Evolutionary conservation across 2,797 vertebrate genomes (phyloP), one percentile per base, ranked within the genome.

Genomic region (Toxotes lorentzi): DNA sequence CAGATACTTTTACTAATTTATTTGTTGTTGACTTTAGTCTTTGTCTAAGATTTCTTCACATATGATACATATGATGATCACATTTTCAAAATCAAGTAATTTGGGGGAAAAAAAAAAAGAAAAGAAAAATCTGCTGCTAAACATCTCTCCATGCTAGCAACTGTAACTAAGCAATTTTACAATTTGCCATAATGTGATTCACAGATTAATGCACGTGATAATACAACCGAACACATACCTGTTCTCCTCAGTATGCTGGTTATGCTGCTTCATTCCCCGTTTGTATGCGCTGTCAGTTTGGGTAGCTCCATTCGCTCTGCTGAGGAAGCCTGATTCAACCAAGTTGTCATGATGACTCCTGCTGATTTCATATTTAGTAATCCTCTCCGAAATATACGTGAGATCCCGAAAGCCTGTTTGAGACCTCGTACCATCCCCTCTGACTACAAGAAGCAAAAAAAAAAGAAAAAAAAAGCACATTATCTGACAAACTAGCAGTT

Each of bases 261-360:
- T 43, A 24, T 14, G 10, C 53, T 69, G 53, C 53, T 45, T 51
- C 43, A 4, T 13, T 30, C 11, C 21, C 27, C 27, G 53, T 56
- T 68, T 56, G 64, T 54, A 43, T 54, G 38, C 7, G 53, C 51
- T 57, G 53, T 70, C 67, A 70, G 10, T 58, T 34, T 34, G 53
- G 14, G 40, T 3, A 4, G 67, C 41, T 70, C 17, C 34, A 57
- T 70, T 58, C 47, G 41, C 40, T 70, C 67, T 47, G 41, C 40
- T 7, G 19, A 45, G 19, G 53, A 34, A 47, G 67, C 4, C 53
- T 53, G 34, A 58, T 70, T 47, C 45, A 45, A 47, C 24, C 4
- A 23, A 21, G 53, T 19, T 57, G 66, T 69, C 53, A 45, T 27
- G 53, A 43, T n/a, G 24, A 57, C 24, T 43, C 66, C 66, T 45